These are phyloP conservation scores for Parnassius orleans DNA, from an alignment of 2,888 invertebrate species.

Conservation along the genomic window DNA sequence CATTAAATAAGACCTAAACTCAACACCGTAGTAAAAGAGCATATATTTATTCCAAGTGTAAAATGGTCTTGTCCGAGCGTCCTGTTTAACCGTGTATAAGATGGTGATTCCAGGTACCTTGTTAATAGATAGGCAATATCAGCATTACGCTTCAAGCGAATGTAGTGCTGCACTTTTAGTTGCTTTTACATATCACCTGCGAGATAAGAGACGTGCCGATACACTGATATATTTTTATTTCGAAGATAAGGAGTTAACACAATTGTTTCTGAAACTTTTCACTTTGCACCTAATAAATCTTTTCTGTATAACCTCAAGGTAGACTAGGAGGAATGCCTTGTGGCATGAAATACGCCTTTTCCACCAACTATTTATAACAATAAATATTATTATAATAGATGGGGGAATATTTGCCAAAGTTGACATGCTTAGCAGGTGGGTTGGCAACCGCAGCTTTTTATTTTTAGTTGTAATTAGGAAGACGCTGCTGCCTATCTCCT, in stretches of 20 bases:
- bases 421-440: too few species aligned
- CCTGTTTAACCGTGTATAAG: conserved; percentile 21
- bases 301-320: too few species aligned
- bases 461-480: too few species aligned
- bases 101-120: conserved; percentile 26
- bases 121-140: conserved; percentile 27
- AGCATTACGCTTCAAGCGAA: conserved; percentile 23
- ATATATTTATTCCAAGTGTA: conserved; percentile 18
- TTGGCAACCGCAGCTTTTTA: too few species aligned
- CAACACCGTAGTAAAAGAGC: not conserved
- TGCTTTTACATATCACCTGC: conserved; percentile 16
- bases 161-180: conserved; percentile 20
- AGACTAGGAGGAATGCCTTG: too few species aligned
- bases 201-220: conserved; percentile 6
- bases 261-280: too few species aligned
- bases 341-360: too few species aligned
- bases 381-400: too few species aligned
- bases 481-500: too few species aligned
- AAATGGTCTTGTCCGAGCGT: conserved; percentile 17
- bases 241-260: conserved; percentile 8
- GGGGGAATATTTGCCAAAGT: too few species aligned
- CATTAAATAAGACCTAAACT: conserved; percentile 19
- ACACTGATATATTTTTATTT: conserved; percentile 11
- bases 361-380: too few species aligned
- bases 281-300: too few species aligned